A percentile compares a stretch with the other conserved stretches of the same genome.
phyloP scores from a whole-genome alignment of 2,888 invertebrate genomes.

The Lamproptera curius region DNA sequence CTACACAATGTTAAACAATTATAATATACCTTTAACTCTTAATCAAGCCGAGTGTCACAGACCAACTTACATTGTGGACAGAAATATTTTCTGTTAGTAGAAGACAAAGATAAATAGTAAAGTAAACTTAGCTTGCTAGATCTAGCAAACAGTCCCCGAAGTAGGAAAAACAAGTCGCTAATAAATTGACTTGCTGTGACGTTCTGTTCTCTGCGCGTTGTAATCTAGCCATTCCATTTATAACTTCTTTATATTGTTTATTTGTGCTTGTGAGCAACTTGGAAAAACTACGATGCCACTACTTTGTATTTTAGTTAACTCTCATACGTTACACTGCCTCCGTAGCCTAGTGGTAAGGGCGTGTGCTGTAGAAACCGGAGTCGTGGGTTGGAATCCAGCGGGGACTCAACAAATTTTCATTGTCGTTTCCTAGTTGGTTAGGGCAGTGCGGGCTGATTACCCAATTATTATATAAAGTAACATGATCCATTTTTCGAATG shows the following conservation, averaged over 20 bases:
- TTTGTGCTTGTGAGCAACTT: conserved; percentile 20
- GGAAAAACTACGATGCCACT: too few species aligned
- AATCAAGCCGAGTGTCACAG: too few species aligned
- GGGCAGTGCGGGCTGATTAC: too few species aligned
- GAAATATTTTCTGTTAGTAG: conserved; percentile 17
- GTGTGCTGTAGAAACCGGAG: too few species aligned
- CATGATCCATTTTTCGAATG: too few species aligned
- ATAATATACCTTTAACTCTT: too few species aligned
- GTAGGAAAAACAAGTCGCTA: conserved; percentile 22
- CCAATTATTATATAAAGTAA: too few species aligned
- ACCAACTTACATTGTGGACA: conserved; percentile 3
- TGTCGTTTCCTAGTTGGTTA: too few species aligned
- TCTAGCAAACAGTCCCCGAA: conserved; percentile 16
- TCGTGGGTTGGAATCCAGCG: too few species aligned
- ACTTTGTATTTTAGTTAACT: too few species aligned
- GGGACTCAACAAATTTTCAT: too few species aligned
- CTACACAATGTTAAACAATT: not conserved
- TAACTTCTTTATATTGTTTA: conserved; percentile 21
- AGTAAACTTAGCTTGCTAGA: conserved; percentile 18
- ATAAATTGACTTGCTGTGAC: conserved; percentile 22
- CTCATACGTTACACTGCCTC: conserved; percentile 7
- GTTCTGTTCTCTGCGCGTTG: conserved; percentile 12
- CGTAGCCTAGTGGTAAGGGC: not conserved
- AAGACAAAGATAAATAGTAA: conserved; percentile 19
- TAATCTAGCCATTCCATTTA: conserved; percentile 21